Evolutionary conservation across 2,113 vertebrate species (phyloP).

Genomic region (Gymnogyps californianus): DNA sequence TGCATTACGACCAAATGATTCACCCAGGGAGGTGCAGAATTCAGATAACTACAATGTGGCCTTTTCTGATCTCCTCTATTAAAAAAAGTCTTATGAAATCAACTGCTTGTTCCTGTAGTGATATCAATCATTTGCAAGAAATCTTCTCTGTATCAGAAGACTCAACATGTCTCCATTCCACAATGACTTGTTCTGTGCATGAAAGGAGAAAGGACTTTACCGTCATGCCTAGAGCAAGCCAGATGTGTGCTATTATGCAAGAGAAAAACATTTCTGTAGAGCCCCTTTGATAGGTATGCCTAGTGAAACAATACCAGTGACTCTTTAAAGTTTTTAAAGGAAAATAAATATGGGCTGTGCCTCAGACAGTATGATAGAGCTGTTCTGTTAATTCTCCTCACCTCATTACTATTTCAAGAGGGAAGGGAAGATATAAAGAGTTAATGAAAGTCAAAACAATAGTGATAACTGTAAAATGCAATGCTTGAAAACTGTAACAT

Average conservation of each 20-base stretch:
- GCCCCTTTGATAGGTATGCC: too few relatives aligned
- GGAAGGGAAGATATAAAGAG: too few relatives aligned
- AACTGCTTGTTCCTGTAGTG: neutral
- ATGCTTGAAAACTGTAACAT: neutral
- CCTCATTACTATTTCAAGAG: too few relatives aligned
- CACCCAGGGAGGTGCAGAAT: neutral
- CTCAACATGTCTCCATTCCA: neutral
- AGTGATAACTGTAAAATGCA: neutral
- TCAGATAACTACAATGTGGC: neutral
- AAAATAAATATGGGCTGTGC: neutral
- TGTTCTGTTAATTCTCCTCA: neutral
- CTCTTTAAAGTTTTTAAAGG: neutral
- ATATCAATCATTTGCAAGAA: neutral
- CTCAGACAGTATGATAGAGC: neutral
- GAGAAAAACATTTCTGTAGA: neutral
- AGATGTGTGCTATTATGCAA: neutral
- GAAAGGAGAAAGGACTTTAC: neutral
- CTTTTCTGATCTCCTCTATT: neutral
- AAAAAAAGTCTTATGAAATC: neutral
- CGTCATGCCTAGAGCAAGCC: neutral
- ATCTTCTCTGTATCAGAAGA: neutral
- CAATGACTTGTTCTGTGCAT: neutral
- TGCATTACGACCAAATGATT: neutral
- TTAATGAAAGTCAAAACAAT: neutral
- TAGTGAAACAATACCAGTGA: neutral